Conservation (phyloP, 2,888 invertebrate genomes). For the Lydus trimaculatus region DNA sequence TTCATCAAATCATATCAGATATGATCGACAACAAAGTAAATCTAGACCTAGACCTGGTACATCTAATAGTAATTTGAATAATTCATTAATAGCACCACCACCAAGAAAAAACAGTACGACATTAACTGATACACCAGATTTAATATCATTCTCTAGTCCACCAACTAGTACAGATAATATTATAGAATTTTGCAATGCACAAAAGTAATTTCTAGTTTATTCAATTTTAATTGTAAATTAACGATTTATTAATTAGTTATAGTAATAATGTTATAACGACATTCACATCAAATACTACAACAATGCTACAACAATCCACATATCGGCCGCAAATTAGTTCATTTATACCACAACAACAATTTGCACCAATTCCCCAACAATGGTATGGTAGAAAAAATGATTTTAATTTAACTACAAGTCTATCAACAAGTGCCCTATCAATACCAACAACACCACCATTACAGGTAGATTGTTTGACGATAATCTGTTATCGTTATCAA, state of each 20-base stretch:
- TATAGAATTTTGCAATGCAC: conserved; percentile 66
- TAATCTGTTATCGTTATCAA: not conserved
- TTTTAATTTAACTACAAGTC: not conserved
- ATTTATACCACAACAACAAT: conserved; percentile 5
- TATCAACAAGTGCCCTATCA: not conserved
- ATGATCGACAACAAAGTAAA: conserved; percentile 61
- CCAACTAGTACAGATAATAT: conserved; percentile 66
- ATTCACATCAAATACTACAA: conserved; percentile 12
- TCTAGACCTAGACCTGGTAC: conserved; percentile 68
- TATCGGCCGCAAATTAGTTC: conserved; percentile 18
- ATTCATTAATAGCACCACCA: conserved; percentile 62
- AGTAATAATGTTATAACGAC: conserved; percentile 19
- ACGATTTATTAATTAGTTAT: conserved; percentile 16
- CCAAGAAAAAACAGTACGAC: conserved; percentile 57
- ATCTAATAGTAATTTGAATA: conserved; percentile 59
- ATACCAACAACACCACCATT: not conserved
- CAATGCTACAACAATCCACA: conserved; percentile 12
- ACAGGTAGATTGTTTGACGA: not conserved
- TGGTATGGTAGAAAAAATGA: not conserved
- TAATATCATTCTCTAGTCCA: conserved; percentile 77
- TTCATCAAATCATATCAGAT: conserved; percentile 40
- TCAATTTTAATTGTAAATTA: not conserved
- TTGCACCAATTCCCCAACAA: not conserved
- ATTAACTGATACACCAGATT: conserved; percentile 64
- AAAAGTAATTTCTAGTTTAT: conserved; percentile 58